These are phyloP conservation scores for Clunio marinus DNA, from an alignment of 2,888 invertebrate genomes.

Conservation along the genomic window DNA sequence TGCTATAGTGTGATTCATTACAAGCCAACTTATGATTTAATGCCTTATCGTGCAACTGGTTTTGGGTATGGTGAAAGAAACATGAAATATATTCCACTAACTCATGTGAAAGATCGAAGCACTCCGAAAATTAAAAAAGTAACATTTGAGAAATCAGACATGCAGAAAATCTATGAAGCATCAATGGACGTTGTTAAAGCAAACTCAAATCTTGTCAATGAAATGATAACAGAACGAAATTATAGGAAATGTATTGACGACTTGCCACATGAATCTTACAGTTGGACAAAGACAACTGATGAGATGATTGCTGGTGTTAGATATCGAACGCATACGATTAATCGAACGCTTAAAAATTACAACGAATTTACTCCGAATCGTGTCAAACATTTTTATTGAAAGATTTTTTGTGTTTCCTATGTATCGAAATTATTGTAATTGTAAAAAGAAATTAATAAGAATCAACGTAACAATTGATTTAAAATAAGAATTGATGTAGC, in stretches of 20 bases:
- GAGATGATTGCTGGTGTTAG: too few species aligned
- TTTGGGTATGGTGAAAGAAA: conserved; percentile 22
- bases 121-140: background rate
- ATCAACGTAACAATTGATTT: too few species aligned
- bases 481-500: too few species aligned
- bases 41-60: conserved; percentile 24
- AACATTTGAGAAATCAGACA: background rate
- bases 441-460: too few species aligned
- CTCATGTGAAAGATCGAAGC: conserved; percentile 34
- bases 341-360: background rate
- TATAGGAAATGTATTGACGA: background rate
- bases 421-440: too few species aligned
- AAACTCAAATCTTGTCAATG: background rate
- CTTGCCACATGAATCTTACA: too few species aligned
- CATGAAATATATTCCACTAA: conserved; percentile 22
- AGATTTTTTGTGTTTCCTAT: too few species aligned
- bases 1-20: conserved; percentile 26
- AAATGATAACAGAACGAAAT: background rate
- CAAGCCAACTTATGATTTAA: conserved; percentile 9
- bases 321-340: conserved; percentile 26
- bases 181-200: conserved; percentile 2
- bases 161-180: conserved; percentile 22
- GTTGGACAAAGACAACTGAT: too few species aligned
- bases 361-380: background rate
- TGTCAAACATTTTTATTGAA: background rate